Conservation (phyloP, 2,113 vertebrate species). For the Mesoclemmys tuberculata region DNA sequence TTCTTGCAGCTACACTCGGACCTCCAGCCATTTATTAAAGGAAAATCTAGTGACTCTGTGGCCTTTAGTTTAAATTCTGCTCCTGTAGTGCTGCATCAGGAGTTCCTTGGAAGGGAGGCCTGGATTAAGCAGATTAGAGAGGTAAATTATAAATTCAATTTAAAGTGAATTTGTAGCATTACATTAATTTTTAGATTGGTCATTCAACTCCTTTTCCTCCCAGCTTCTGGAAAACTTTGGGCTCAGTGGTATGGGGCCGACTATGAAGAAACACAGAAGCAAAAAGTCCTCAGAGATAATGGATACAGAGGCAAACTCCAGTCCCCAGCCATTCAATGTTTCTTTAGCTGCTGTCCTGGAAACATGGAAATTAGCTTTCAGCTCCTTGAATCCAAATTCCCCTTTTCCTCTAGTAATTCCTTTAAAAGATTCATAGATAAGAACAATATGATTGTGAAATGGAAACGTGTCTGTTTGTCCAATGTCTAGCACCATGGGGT, state of each 20-base stretch:
- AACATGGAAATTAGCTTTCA: not conserved
- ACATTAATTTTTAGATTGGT: slow-evolving; percentile 13
- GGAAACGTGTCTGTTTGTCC: not conserved
- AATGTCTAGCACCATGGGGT: not conserved
- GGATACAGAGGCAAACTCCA: not conserved
- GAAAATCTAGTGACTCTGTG: slow-evolving; percentile 73
- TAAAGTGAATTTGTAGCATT: not conserved
- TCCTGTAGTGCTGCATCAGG: slow-evolving; percentile 92
- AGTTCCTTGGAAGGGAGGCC: slow-evolving; percentile 86
- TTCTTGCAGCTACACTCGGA: slow-evolving; percentile 91
- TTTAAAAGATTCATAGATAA: not conserved
- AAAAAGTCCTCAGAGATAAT: not conserved
- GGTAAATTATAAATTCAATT: slow-evolving; percentile 77
- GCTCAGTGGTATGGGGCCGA: not conserved
- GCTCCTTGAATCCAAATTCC: slow-evolving; percentile 3
- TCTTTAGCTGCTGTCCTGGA: not conserved
- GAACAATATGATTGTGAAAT: fast-evolving
- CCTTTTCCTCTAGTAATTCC: not conserved
- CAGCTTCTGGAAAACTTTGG: not conserved
- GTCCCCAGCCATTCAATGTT: not conserved
- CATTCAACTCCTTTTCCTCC: not conserved
- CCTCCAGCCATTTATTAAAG: slow-evolving; percentile 93
- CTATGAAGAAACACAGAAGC: not conserved
- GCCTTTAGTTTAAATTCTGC: slow-evolving; percentile 90
- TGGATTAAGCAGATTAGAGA: slow-evolving; percentile 92